Base-by-base conservation (phyloP, 1,140 invertebrate species). In the Diabrotica undecimpunctata region DNA sequence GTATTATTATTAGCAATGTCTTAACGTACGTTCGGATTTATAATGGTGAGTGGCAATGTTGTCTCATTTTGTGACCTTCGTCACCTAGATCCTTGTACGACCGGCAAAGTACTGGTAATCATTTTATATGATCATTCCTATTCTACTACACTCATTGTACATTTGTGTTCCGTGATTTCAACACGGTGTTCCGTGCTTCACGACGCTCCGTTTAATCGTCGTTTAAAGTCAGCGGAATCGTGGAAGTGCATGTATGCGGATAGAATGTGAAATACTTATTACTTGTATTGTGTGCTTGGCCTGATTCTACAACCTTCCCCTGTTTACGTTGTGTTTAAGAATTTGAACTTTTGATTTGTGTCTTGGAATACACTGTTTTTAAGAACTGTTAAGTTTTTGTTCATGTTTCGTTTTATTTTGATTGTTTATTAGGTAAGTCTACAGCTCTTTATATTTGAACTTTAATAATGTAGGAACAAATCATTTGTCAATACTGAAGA, bases 211-310 rank as follows among this genome's bases (percentile, higher is more conserved):
- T 25, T 25, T 25, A 25, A 25, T 25, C 25, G 25, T 25, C 25
- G 25, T 25, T 25, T 25, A 25, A 25, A 25, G 25, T 25, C n/a
- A 10, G n/a, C 41, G 41, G 41, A n/a, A 46, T 46, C n/a, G 41
- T 46, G 41, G 41, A 46, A 46, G 41, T n/a, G 41, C 41, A 46
- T n/a, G 41, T 46, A 46, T 46, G 41, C 8, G 8, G 8, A 46
- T 8, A 46, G 41, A 46, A 46, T 46, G 41, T 46, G 41, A 46
- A 46, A 46, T 46, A 46, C 41, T 46, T 46, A 46, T 46, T 46
- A 46, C 41, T 10, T 10, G 8, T 46, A 46, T 46, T 46, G 41
- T 46, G 41, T 10, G 41, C 41, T 46, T 46, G 41, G 41, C 41
- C 41, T n/a, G 2, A 46, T 10, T 46, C 41, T 46, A n/a, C 41